Base-by-base conservation (phyloP, 2,113 vertebrate species). In the Varanus salvator region DNA sequence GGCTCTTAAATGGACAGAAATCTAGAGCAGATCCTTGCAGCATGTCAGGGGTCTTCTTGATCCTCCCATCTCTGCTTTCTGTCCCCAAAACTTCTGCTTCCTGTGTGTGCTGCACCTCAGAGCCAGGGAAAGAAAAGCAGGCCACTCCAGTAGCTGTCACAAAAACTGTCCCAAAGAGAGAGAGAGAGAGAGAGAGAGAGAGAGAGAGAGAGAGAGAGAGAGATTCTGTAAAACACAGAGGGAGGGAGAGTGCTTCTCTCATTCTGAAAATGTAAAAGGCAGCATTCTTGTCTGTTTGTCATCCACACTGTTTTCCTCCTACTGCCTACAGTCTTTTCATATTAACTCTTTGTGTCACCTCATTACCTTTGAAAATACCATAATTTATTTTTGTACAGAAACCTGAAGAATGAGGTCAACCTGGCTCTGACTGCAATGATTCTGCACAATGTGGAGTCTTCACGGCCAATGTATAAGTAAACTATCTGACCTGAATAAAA, bases 401-500 rank as follows among this genome's bases (percentile, higher is more conserved):
- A 90, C 82, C 91, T 76, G 90, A 94, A 71, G 94, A 95, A 84
- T 95, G 93, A 96, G 3, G 50, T 34, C 50, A 50, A 25, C 68
- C 69, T 90, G 77, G 87, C 25, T 21, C 0, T 3, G 87, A 31
- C 54, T 90, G 69, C 5, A 0, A 29, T 54, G 38, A 38, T 92
- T 4, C 34, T 52, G 80, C 34, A 14, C 4, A 71, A 7, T 1
- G 34, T 6, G 87, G 78, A 27, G 48, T 76, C 48, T 52, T 8
- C 50, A 81, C 11, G 44, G 80, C 31, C 84, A 88, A 5, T 12
- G 29, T 25, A 85, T 54, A 91, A 25, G n/a, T 0, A 34, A 27
- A 57, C 83, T 31, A 76, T 38, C 50, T 81, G 71, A 86, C 92
- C 80, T 84, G 75, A 84, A 87, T 66, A 93, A 90, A 69, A 17